These are phyloP conservation scores for Coleophora flavipennella DNA, from an alignment of 2,888 invertebrate genomes.

Conservation along the genomic window DNA sequence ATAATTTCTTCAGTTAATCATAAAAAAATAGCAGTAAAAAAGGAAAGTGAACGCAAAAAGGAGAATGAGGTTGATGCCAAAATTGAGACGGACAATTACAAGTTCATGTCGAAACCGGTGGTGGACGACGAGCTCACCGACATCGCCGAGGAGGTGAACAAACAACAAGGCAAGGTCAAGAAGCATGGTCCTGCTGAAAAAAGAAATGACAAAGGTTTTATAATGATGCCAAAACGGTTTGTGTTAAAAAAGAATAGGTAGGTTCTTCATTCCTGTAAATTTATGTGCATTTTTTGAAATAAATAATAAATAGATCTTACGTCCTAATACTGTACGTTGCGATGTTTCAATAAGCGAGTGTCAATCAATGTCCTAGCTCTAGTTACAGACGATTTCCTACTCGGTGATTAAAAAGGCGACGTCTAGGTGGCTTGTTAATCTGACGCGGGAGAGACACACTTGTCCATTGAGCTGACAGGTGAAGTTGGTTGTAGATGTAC, in stretches of 20 bases:
- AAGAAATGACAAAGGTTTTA: neutral
- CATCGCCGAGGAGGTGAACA: constrained; percentile 4
- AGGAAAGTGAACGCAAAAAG: neutral
- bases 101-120: constrained; percentile 18
- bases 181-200: neutral
- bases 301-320: too few relatives aligned
- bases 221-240: neutral
- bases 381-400: too few relatives aligned
- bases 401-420: too few relatives aligned
- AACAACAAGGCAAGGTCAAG: neutral
- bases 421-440: too few relatives aligned
- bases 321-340: too few relatives aligned
- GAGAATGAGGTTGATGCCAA: constrained; percentile 6
- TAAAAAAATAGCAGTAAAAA: neutral
- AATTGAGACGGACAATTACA: constrained; percentile 27
- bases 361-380: too few relatives aligned
- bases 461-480: too few relatives aligned
- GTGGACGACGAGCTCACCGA: constrained; percentile 18
- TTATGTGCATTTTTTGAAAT: too few relatives aligned
- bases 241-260: neutral
- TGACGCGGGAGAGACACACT: too few relatives aligned
- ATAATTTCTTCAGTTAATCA: neutral
- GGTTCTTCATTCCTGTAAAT: neutral
- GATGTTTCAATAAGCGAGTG: too few relatives aligned
- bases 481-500: too few relatives aligned